Evolutionary conservation across 2,888 invertebrate genomes (phyloP).

Genomic region (Onchidella celtica): DNA sequence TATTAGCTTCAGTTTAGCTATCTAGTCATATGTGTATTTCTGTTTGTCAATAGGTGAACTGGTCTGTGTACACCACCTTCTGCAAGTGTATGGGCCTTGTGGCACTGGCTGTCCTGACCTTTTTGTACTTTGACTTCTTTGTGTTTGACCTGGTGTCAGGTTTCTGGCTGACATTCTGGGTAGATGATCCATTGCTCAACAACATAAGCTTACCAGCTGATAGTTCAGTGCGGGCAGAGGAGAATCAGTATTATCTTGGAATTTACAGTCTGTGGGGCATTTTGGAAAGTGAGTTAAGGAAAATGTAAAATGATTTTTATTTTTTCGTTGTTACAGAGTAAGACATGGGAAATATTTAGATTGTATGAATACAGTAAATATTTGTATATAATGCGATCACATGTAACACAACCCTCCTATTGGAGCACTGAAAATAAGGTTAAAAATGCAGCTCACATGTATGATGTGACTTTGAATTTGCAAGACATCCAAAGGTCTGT

Average conservation of each 20-base stretch:
- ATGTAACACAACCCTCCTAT: too few species aligned
- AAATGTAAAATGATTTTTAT: too few species aligned
- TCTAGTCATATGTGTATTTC: too few species aligned
- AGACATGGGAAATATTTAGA: too few species aligned
- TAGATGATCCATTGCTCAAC: conserved; percentile 40
- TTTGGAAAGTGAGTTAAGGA: conserved; percentile 30
- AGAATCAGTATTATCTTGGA: conserved; percentile 33
- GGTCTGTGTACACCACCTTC: conserved; percentile 39
- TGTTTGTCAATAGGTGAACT: conserved; percentile 33
- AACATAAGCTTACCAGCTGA: conserved; percentile 31
- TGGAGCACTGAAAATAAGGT: too few species aligned
- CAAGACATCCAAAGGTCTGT: too few species aligned
- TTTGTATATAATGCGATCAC: too few species aligned
- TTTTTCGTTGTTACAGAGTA: too few species aligned
- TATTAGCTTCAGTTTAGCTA: too few species aligned
- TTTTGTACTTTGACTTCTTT: conserved; percentile 41
- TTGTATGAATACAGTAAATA: too few species aligned
- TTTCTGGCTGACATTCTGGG: conserved; percentile 53
- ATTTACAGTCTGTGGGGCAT: conserved; percentile 39
- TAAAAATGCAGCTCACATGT: too few species aligned
- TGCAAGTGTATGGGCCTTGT: conserved; percentile 32
- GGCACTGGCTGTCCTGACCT: background rate
- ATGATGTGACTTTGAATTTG: too few species aligned
- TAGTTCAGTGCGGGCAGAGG: background rate
- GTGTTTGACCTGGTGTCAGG: conserved; percentile 38